Evolutionary conservation across 2,888 invertebrate species (phyloP), one percentile per base, ranked within the genome.

Genomic region (Epiblema foenella): DNA sequence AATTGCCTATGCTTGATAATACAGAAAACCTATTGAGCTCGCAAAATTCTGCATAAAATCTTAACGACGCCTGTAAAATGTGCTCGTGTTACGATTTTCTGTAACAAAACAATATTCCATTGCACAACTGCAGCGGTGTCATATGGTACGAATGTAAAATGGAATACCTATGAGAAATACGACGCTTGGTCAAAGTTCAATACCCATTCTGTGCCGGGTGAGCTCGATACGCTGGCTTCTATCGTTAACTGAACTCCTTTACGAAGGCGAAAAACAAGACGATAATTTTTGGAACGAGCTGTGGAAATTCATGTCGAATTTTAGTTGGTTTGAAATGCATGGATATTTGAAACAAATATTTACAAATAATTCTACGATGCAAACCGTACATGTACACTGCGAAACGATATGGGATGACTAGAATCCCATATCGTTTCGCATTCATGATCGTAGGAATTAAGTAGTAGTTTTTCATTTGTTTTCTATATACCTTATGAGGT

Each of bases 81-180:
- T 62, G 51, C 60, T 62, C 56, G 39, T 39, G 37, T 62, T 54
- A 65, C 63, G 56, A 51, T 65, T 75, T 64, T 73, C 71, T 76
- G 72, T 75, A 77, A 73, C 75, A 74, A 69, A 75, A 70, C 79
- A 77, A 72, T 63, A 78, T 77, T 73, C 75, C 75, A 78, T 82
- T 82, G 79, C 82, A 70, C 78, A 79, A 82, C 68, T 74, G 71
- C 72, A 68, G 76, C 74, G 74, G 76, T 76, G 77, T 81, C 81
- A 77, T 73, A 58, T 74, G 69, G 71, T 65, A 49, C 62, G 71
- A 71, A 71, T 71, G 71, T 71, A 67, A 71, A 71, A 67, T 39
- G 71, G 66, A 66, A 62, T 71, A 71, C 71, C 70, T 71, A 67
- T 49, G 67, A 71, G 71, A 67, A 71, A 71, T 67, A 67, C 66